Evolutionary conservation across 2,113 vertebrate species (phyloP).

Genomic region (Puffinus mauretanicus): DNA sequence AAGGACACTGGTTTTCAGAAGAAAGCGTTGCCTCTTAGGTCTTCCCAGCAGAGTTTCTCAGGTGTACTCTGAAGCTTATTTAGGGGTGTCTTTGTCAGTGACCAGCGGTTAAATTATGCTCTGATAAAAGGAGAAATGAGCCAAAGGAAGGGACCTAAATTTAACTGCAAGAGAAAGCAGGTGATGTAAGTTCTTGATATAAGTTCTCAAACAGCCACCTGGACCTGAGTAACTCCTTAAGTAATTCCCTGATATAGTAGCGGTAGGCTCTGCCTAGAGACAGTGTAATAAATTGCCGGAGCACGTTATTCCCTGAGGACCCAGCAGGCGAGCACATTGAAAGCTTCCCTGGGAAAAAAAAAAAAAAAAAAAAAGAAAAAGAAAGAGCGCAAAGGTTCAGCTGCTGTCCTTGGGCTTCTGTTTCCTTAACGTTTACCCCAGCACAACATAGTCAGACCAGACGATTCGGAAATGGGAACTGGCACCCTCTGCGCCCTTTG

Average conservation of each 20-base stretch:
- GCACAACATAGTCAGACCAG: not conserved
- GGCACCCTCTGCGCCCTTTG: not conserved
- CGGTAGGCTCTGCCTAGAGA: constrained; percentile 22
- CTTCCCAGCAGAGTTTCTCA: not conserved
- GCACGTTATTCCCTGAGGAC: not conserved
- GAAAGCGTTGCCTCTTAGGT: not conserved
- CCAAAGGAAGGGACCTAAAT: constrained; percentile 29
- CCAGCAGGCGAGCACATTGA: not conserved
- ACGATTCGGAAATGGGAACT: not conserved
- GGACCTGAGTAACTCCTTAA: constrained; percentile 52
- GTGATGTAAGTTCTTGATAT: constrained; percentile 48
- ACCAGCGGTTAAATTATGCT: constrained; percentile 1
- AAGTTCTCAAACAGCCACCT: constrained; percentile 38
- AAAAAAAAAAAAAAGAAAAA: not conserved
- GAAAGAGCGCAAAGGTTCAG: not conserved
- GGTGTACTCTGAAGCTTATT: not conserved
- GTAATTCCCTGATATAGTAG: constrained; percentile 42
- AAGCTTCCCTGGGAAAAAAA: not conserved
- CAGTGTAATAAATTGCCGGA: constrained; percentile 1
- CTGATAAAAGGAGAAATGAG: constrained; percentile 14
- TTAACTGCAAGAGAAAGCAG: constrained; percentile 18
- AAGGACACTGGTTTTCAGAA: not conserved
- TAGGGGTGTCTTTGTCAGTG: not conserved
- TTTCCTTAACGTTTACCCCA: not conserved
- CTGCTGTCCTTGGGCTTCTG: not conserved